A percentile compares a stretch with the other conserved stretches of the same genome.
phyloP scores from a whole-genome alignment of 2,797 vertebrate genomes.

The Chelonia mydas region DNA sequence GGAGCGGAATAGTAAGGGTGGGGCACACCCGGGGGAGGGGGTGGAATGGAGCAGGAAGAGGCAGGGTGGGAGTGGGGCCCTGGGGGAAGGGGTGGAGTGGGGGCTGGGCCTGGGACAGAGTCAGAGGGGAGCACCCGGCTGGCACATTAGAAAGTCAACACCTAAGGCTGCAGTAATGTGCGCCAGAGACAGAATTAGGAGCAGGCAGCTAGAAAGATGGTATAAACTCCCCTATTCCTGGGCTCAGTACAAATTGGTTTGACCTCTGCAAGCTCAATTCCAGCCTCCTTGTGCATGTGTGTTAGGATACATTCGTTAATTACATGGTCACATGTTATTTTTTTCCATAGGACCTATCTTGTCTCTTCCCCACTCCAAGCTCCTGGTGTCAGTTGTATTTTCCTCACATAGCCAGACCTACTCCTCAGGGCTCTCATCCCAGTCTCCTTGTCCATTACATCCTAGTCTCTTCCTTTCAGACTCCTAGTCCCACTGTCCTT shows the following conservation, averaged over 20 bases:
- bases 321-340: neutral
- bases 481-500: neutral
- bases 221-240: neutral
- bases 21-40: too few species aligned
- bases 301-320: neutral
- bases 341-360: constrained; percentile 57
- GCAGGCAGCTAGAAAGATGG: constrained; percentile 47
- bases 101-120: too few species aligned
- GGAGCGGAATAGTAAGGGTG: too few species aligned
- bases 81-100: too few species aligned
- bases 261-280: neutral
- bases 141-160: too few species aligned
- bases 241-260: constrained; percentile 49
- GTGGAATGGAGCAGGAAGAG: too few species aligned
- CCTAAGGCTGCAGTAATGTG: neutral
- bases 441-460: neutral
- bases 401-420: constrained; percentile 7
- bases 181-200: constrained; percentile 35
- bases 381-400: constrained; percentile 29
- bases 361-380: constrained; percentile 19
- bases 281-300: neutral
- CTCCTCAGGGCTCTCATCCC: constrained; percentile 10
- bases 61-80: too few species aligned
- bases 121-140: too few species aligned
- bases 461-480: neutral